phyloP scores from a whole-genome alignment of 1,140 invertebrate species.

The Drosophila sproati region DNA sequence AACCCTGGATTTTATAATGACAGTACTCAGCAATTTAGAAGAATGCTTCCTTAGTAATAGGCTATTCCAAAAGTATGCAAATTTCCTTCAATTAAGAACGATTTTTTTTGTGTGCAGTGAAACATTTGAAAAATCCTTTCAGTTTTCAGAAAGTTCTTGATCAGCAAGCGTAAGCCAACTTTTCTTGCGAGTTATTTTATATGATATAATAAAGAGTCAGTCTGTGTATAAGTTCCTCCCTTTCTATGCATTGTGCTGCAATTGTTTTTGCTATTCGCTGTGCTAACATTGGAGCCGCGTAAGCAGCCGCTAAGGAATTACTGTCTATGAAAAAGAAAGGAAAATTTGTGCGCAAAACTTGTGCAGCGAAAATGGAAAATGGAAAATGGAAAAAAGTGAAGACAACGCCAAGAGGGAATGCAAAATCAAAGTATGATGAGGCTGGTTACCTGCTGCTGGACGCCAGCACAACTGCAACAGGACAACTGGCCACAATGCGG shows the following conservation, averaged over 20 bases:
- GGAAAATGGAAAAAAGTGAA: conserved; percentile 49
- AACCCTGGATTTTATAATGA: too few species aligned
- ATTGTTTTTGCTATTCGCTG: conserved; percentile 57
- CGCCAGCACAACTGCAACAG: conserved; percentile 33
- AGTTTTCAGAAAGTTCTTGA: too few species aligned
- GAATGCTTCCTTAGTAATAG: too few species aligned
- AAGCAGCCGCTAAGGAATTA: conserved; percentile 63
- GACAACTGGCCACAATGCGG: conserved; percentile 65
- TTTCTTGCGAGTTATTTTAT: background rate
- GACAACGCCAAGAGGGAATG: conserved; percentile 63
- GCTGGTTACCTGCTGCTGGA: background rate
- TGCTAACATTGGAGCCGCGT: conserved; percentile 35
- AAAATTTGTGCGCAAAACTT: conserved; percentile 17
- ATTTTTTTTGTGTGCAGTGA: too few species aligned
- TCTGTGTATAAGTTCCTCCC: conserved; percentile 9
- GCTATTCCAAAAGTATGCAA: too few species aligned
- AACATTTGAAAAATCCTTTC: too few species aligned
- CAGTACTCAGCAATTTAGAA: too few species aligned
- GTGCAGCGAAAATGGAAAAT: conserved; percentile 23
- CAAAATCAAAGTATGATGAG: conserved; percentile 75
- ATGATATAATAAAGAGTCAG: background rate
- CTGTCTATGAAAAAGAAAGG: conserved; percentile 8
- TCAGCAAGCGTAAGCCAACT: too few species aligned
- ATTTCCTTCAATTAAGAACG: too few species aligned
- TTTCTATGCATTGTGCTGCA: background rate